phyloP scores from a whole-genome alignment of 2,113 vertebrate genomes.

The Tachycineta bicolor region DNA sequence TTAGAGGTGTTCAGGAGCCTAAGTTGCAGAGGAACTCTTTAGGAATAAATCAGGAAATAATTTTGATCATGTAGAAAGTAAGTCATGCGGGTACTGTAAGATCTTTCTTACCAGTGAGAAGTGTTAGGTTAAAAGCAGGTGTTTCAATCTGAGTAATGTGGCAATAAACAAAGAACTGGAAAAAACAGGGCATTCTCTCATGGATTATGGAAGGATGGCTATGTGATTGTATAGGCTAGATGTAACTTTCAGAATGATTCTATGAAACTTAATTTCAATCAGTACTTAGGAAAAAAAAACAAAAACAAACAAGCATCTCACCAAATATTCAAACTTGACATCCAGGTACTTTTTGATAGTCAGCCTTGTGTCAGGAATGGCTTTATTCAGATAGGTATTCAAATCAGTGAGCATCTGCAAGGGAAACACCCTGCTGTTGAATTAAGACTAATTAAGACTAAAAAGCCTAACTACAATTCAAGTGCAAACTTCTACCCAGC shows the following conservation, averaged over 20 bases:
- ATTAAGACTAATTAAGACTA: neutral
- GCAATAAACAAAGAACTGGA: neutral
- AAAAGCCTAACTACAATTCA: neutral
- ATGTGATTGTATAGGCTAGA: neutral
- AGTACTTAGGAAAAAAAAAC: fast-evolving
- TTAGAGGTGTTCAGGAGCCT: neutral
- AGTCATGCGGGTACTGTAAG: neutral
- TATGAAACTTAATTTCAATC: neutral
- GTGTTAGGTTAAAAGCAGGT: neutral
- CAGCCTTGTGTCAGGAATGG: slow-evolving; percentile 95
- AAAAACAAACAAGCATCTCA: slow-evolving; percentile 54
- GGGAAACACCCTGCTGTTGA: neutral
- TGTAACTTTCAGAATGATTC: neutral
- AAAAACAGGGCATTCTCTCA: neutral
- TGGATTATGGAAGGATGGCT: neutral
- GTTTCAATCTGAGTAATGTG: neutral
- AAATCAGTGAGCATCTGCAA: slow-evolving; percentile 96
- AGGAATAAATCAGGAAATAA: neutral
- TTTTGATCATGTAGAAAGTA: neutral
- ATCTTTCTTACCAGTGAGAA: neutral
- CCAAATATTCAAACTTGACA: slow-evolving; percentile 98
- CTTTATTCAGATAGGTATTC: slow-evolving; percentile 96
- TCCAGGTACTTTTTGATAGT: slow-evolving; percentile 99
- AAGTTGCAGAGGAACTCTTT: neutral
- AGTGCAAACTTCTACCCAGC: neutral